Conservation (phyloP, 2,797 vertebrate genomes). For the Mionectes olivaceus region DNA sequence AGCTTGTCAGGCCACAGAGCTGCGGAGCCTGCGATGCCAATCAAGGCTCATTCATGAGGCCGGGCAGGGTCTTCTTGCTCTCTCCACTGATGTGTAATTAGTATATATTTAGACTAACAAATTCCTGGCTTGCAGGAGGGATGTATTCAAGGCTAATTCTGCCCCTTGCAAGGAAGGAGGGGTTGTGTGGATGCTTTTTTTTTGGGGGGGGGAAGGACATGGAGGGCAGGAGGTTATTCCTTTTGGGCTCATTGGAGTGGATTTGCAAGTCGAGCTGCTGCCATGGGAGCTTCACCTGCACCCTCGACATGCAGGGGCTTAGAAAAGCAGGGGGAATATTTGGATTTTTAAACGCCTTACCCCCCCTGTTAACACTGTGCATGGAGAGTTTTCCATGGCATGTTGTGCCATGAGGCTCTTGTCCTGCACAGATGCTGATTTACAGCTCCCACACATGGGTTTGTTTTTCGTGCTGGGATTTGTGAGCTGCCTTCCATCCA, state of each 20-base stretch:
- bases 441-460: background rate
- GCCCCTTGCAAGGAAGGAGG: background rate
- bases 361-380: accelerated
- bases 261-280: background rate
- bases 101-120: background rate
- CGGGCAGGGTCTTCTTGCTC: background rate
- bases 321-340: background rate
- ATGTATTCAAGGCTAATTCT: background rate
- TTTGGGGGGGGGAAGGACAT: background rate
- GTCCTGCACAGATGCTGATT: background rate
- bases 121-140: background rate
- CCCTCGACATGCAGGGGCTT: background rate
- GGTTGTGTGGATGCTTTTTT: background rate
- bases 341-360: background rate
- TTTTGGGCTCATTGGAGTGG: background rate
- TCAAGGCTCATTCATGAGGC: background rate
- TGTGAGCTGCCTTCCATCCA: background rate
- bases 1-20: background rate
- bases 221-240: background rate
- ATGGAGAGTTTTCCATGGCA: background rate
- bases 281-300: background rate
- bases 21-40: background rate
- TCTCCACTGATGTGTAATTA: background rate
- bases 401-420: accelerated
- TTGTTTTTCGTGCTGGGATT: background rate